These are phyloP conservation scores for Micrasema longulum DNA, from an alignment of 1,140 invertebrate species.

Conservation along the genomic window DNA sequence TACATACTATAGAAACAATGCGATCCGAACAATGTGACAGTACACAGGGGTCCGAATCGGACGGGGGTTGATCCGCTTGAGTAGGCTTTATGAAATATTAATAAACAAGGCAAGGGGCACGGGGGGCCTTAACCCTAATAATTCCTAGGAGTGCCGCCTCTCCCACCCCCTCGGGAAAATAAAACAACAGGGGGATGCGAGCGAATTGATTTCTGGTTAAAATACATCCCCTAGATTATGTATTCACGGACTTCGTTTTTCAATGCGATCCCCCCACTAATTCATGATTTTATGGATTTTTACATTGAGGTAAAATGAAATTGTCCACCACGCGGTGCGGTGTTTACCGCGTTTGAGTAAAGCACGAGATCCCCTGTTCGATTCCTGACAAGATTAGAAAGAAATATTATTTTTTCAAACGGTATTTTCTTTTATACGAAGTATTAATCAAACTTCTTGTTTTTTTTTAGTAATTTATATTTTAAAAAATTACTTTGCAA, in stretches of 20 bases:
- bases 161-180: neutral
- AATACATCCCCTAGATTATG: conserved; percentile 16
- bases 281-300: neutral
- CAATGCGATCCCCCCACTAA: neutral
- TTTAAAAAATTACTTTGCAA: too few species aligned
- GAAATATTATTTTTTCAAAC: too few species aligned
- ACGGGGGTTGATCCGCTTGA: conserved; percentile 38
- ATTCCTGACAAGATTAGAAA: too few species aligned
- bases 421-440: too few species aligned
- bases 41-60: neutral
- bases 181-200: conserved; percentile 26
- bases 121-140: conserved; percentile 49
- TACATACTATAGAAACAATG: conserved; percentile 4
- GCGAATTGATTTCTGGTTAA: conserved; percentile 37
- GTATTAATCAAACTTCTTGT: too few species aligned
- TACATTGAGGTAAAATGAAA: too few species aligned
- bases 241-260: conserved; percentile 23
- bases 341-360: too few species aligned
- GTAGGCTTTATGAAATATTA: conserved; percentile 53
- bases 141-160: conserved; percentile 37
- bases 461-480: too few species aligned
- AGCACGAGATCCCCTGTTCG: too few species aligned
- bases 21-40: conserved; percentile 12
- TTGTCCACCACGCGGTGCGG: too few species aligned
- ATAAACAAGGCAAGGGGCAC: conserved; percentile 52